Evolutionary conservation across 2,888 invertebrate species (phyloP).

Genomic region (Yponomeuta malinellus): DNA sequence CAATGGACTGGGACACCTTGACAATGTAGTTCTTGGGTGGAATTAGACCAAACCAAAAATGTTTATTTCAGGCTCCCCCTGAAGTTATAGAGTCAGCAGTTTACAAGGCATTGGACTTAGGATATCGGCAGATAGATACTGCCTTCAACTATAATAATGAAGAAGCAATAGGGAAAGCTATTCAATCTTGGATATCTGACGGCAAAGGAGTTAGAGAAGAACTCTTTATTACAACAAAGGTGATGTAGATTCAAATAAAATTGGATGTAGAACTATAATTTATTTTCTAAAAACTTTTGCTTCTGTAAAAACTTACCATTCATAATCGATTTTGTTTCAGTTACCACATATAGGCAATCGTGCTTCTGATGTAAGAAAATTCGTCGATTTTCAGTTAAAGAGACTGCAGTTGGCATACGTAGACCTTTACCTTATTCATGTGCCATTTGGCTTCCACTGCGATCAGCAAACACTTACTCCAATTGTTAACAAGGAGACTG

Average conservation of each 20-base stretch:
- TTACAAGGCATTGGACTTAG: conserved; percentile 78
- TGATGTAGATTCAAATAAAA: conserved; percentile 33
- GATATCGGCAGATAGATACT: conserved; percentile 87
- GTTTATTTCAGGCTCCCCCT: conserved; percentile 68
- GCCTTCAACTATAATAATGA: conserved; percentile 88
- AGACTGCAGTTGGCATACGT: conserved; percentile 81
- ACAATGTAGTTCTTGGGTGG: too few species aligned
- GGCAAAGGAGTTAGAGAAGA: conserved; percentile 81
- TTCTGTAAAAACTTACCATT: not conserved
- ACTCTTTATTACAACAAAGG: conserved; percentile 89
- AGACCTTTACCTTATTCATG: conserved; percentile 87
- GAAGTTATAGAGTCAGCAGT: conserved; percentile 80
- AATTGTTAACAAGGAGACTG: conserved; percentile 68
- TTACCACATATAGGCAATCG: conserved; percentile 82
- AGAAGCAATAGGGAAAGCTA: conserved; percentile 81
- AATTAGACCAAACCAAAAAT: too few species aligned
- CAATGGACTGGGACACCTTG: too few species aligned
- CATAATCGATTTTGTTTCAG: conserved; percentile 43
- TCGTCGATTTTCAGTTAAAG: conserved; percentile 78
- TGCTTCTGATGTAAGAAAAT: conserved; percentile 79
- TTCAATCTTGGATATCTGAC: conserved; percentile 79
- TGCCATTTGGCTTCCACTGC: conserved; percentile 80
- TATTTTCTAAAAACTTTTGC: too few species aligned
- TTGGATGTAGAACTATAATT: too few species aligned
- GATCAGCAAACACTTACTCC: conserved; percentile 74